phyloP scores from a whole-genome alignment of 2,797 vertebrate genomes.

The Chiroxiphia lanceolata region DNA sequence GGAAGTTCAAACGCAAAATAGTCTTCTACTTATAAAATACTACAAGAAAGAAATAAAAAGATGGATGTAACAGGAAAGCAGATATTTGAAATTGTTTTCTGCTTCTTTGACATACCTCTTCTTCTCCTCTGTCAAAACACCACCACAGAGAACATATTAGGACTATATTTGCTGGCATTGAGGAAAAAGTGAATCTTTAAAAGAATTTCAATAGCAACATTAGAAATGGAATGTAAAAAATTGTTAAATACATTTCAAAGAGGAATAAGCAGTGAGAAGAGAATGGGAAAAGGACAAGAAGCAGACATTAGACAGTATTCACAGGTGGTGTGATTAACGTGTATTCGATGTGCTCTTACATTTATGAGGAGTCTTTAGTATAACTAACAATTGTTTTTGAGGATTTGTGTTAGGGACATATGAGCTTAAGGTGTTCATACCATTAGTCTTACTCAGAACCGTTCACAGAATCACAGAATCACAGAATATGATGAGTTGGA shows the following conservation, averaged over 20 bases:
- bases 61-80: not conserved
- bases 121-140: not conserved
- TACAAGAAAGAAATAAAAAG: not conserved
- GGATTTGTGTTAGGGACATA: not conserved
- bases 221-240: not conserved
- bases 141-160: not conserved
- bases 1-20: not conserved
- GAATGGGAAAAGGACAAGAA: not conserved
- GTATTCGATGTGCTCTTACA: not conserved
- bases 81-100: not conserved
- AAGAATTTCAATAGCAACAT: not conserved
- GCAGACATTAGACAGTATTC: not conserved
- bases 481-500: not conserved
- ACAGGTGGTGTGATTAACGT: not conserved
- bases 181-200: not conserved
- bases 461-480: not conserved
- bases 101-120: not conserved
- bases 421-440: not conserved
- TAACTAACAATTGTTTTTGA: not conserved
- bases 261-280: not conserved
- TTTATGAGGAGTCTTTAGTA: accelerated
- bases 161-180: not conserved
- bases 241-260: not conserved
- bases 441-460: not conserved
- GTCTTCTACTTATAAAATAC: not conserved